Base-by-base conservation (phyloP, 2,888 invertebrate genomes). In the Caenorhabditis virilis region DNA sequence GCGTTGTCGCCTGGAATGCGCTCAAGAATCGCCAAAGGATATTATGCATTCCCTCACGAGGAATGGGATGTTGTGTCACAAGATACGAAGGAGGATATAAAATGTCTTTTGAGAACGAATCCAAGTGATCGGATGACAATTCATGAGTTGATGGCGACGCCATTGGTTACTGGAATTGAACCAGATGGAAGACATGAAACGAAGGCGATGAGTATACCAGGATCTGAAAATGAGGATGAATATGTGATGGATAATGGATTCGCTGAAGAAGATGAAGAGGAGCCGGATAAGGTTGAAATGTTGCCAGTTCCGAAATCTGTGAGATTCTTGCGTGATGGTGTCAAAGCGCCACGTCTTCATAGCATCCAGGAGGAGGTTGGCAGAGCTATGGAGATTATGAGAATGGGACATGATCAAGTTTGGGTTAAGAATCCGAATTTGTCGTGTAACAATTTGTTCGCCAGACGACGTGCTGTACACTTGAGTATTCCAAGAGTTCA, bases 1-100 rank as follows among this genome's bases (percentile, higher is more conserved):
- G 93, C 97, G 35, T 95, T 98, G 84, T 95, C 95, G 1, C 97
- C 97, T 0, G 97, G 98, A 5, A 98, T 98, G 97, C 95, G 95
- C 85, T 93, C 91, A 85, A 87, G 93, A 62, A 95, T 95, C 80
- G 88, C 95, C 75, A 89, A 92, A 46, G 98, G 97, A 0, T 93
- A 95, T 84, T 98, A 94, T 84, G 93, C 94, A 80, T 98, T 98
- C 84, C 97, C 97, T 0, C 90, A 91, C 83, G 92, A 93, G 0
- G 94, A 95, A 83, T 95, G 95, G 95, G 89, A 91, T 53, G 89
- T 91, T 83, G 95, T 98, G 0, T 93, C 94, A 15, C 87, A 89
- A 56, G 91, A 92, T 84, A 95, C 79, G 16, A 78, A 82, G 58
- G 74, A 79, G 43, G 76, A 64, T 55, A 78, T 79, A 52, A 69